Conservation (phyloP, 2,888 invertebrate species). For the Germaria angustata region DNA sequence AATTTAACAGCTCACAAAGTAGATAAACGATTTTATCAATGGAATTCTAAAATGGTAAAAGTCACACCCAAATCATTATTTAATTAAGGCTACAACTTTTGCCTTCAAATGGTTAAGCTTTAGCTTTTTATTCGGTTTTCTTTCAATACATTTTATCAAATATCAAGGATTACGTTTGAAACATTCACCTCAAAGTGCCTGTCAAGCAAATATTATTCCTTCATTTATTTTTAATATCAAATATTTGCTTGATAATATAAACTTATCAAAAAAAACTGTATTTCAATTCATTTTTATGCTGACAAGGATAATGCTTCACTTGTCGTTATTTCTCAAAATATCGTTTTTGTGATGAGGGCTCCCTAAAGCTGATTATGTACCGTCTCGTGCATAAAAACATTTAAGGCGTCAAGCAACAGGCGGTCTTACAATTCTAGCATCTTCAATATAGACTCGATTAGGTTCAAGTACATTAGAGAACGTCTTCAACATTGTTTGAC, state of each 20-base stretch:
- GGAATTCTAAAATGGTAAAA: too few relatives aligned
- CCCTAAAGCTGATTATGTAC: background rate
- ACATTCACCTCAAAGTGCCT: background rate
- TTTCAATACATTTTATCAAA: background rate
- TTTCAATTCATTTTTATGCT: background rate
- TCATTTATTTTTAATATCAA: background rate
- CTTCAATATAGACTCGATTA: constrained; percentile 13
- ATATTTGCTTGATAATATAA: background rate
- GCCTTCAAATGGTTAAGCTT: too few relatives aligned
- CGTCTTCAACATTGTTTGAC: background rate
- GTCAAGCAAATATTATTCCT: background rate
- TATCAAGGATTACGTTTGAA: background rate
- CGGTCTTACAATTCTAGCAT: background rate
- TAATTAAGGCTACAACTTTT: too few relatives aligned
- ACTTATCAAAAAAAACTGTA: background rate
- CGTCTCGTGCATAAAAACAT: background rate
- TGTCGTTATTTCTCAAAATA: background rate
- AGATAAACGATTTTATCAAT: too few relatives aligned
- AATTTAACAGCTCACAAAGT: too few relatives aligned
- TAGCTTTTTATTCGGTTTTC: too few relatives aligned
- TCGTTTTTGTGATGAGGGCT: background rate
- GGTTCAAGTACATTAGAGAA: constrained; percentile 5
- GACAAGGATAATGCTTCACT: background rate
- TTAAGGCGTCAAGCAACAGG: constrained; percentile 13
- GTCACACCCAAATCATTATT: too few relatives aligned